Conservation (phyloP, 2,113 vertebrate species). For the Salvator merianae region DNA sequence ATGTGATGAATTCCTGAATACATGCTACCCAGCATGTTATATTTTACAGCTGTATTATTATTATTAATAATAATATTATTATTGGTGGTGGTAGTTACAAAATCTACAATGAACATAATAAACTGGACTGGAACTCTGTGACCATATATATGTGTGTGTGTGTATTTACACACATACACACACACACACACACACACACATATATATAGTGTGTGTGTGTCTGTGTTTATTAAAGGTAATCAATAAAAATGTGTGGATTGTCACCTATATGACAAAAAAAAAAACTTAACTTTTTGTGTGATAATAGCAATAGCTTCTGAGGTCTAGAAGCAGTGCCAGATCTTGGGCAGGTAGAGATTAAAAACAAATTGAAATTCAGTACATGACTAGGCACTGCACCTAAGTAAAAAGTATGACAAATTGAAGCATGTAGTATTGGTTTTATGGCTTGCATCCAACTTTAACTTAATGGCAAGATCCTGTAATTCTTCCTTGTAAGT, state of each 20-base stretch:
- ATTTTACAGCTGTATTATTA: slow-evolving; percentile 2
- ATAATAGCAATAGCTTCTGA: neutral
- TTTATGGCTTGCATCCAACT: neutral
- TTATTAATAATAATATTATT: no score
- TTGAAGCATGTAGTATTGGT: neutral
- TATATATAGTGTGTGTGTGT: no score
- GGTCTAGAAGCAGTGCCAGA: neutral
- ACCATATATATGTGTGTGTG: no score
- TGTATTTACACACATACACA: no score
- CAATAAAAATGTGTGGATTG: neutral
- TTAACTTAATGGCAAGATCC: no score
- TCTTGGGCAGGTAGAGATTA: no score
- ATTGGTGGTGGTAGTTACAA: neutral
- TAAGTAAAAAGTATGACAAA: neutral
- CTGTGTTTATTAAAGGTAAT: neutral
- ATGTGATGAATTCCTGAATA: slow-evolving; percentile 50
- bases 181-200: neutral
- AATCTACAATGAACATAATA: neutral
- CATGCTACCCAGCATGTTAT: slow-evolving; percentile 50
- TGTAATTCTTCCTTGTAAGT: no score
- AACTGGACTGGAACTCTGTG: no score
- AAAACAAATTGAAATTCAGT: neutral
- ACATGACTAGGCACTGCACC: neutral
- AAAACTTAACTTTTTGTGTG: neutral
- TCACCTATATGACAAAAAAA: neutral